Base-by-base conservation (phyloP, 2,888 invertebrate species). In the Stenodera caucasica region DNA sequence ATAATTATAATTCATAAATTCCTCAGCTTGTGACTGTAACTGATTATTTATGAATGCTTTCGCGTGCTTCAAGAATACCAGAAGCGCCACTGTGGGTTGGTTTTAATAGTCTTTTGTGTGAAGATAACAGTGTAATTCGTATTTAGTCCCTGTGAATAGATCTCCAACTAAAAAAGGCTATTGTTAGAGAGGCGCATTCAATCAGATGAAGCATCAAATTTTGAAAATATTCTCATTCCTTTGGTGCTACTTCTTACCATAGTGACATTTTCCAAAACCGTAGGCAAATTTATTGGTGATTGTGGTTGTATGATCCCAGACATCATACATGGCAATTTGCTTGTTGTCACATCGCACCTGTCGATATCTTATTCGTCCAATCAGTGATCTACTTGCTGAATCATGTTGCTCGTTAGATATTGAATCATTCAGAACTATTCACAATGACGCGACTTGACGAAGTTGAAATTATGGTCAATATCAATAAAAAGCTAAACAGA, bases 81-180 rank as follows among this genome's bases (percentile, higher is more conserved):
- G 15, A 29, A 12, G 1, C n/a, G 11, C 35, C 45, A 29, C 33
- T 49, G 45, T 53, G 55, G 37, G 50, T 55, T 45, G 29, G 45
- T 3, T 55, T n/a, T 49, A 73, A 76, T 62, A 65, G 65, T 52
- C 32, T 26, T 35, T 63, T 74, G 23, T 12, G 52, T 18, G 35
- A 59, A 11, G 72, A 76, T 53, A 53, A 58, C 26, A 61, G n/a
- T 26, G 60, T 33, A 9, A 40, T 6, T 61, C 60, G 0, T 75
- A 76, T 61, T 40, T 75, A 2, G 70, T 74, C 8, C 64, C 73
- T 8, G 74, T 75, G 2, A 72, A 76, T 66, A 11, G 26, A 30
- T 75, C 76, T 18, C 74, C 75, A 11, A 76, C 75, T 12, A 62
- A 71, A 58, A 37, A 5, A 35, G n/a, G 55, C 69, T 18, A 72